Base-by-base conservation (phyloP, 2,113 vertebrate species). In the Heterochromis multidens region DNA sequence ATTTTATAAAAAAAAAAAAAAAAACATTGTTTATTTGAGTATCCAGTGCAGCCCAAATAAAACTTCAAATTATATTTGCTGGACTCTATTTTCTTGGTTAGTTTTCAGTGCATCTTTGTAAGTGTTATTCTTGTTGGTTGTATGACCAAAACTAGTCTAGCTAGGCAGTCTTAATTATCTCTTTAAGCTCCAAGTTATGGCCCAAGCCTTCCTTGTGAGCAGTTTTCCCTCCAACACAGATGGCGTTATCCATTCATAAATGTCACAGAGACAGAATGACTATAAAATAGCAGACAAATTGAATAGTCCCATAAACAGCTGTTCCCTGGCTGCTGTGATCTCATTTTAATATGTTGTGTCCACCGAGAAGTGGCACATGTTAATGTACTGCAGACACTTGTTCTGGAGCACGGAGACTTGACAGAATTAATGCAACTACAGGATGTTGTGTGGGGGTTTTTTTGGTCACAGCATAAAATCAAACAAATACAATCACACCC, bases 191-290 rank as follows among this genome's bases (percentile, higher is more conserved):
- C 43, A 63, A 84, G 80, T 88, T 78, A 88, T 88, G 21, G 4
- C 77, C 59, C 40, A 80, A 79, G 90, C 31, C 54, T 57, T 88
- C 31, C 57, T 81, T 19, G 61, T 0, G n/a, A 74, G 79, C 85
- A 72, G 85, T 61, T 81, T 72, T 61, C 35, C 81, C 57, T 82
- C 37, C 43, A 43, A 86, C 79, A 88, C 82, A 80, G 82, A 88
- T 88, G 82, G 82, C 79, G 57, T 88, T 89, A 92, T 80, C 84
- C 72, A 65, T 85, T 92, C 86, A 91, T 88, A 90, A 91, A 91
- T 91, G 89, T 89, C 90, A 89, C 70, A 76, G 77, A 62, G 80
- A 77, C 83, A 91, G 79, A 90, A 79, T 35, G 85, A 81, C 85
- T 87, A 82, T 88, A 87, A 93, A 92, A 86, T 46, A 88, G 86